phyloP scores from a whole-genome alignment of 2,888 invertebrate species.

The Heterodera filipjevi region DNA sequence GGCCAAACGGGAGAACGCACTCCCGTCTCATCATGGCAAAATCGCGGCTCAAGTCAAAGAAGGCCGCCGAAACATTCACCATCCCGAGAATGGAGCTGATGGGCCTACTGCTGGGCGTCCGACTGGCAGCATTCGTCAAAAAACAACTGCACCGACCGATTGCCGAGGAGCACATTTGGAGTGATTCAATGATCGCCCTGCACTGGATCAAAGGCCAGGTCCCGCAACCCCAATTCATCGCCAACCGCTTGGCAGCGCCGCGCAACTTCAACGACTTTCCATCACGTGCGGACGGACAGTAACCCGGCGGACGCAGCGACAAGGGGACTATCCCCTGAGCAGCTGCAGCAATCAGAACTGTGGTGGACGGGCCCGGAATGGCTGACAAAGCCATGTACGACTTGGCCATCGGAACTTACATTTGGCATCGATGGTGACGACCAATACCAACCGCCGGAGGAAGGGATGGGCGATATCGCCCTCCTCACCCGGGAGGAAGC shows the following conservation, averaged over 20 bases:
- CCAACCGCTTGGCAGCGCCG: conserved; percentile 12
- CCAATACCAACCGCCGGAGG: not conserved
- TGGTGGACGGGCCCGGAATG: conserved; percentile 30
- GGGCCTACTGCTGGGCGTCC: too few species aligned
- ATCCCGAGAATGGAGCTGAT: too few species aligned
- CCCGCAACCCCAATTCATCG: conserved; percentile 4
- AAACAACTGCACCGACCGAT: too few species aligned
- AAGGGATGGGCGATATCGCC: not conserved
- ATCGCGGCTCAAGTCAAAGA: not conserved
- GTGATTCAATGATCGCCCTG: conserved; percentile 23
- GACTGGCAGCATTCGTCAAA: too few species aligned
- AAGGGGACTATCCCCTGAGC: not conserved
- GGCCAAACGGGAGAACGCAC: conserved; percentile 23
- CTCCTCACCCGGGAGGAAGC: too few species aligned
- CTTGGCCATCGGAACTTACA: not conserved
- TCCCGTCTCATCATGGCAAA: conserved; percentile 26
- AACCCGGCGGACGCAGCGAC: conserved; percentile 32
- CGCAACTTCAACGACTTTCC: not conserved
- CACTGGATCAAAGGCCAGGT: conserved; percentile 1
- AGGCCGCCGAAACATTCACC: too few species aligned
- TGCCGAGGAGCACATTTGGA: too few species aligned
- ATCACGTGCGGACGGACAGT: conserved; percentile 1
- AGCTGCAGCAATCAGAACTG: not conserved
- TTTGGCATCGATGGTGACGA: not conserved
- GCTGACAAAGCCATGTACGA: not conserved